Conservation (phyloP, 2,113 vertebrate species). For the Carassius gibelio region DNA sequence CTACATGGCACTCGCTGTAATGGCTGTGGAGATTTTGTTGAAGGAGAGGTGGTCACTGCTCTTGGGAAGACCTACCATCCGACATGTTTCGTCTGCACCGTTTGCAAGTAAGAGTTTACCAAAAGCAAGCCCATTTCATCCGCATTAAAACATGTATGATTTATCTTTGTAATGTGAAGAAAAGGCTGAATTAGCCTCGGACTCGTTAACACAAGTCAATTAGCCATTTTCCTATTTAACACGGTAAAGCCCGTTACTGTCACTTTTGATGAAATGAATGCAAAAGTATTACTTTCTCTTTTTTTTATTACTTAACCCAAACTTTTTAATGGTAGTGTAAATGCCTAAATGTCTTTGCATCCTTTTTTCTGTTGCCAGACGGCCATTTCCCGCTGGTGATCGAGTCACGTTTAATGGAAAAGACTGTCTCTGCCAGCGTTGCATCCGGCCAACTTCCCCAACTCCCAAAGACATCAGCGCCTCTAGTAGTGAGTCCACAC, state of each 20-base stretch:
- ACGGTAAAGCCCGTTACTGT: too few species aligned
- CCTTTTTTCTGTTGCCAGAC: conserved; percentile 73
- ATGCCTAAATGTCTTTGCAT: conserved; percentile 41
- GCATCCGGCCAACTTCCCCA: conserved; percentile 90
- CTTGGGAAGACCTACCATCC: conserved; percentile 81
- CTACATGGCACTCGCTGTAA: conserved; percentile 97
- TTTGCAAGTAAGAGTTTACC: conserved; percentile 91
- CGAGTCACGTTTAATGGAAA: conserved; percentile 98
- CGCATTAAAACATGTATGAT: neutral
- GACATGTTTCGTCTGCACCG: conserved; percentile 94
- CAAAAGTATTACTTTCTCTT: neutral
- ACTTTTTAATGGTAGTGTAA: conserved; percentile 32
- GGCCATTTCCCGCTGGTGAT: conserved; percentile 95
- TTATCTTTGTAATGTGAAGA: neutral
- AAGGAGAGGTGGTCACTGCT: conserved; percentile 97
- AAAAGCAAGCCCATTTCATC: neutral
- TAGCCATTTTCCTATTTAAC: too few species aligned
- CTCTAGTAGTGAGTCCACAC: conserved; percentile 86
- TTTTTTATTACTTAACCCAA: neutral
- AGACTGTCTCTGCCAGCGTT: conserved; percentile 96
- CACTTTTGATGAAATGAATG: neutral
- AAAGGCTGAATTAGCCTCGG: too few species aligned
- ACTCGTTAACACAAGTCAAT: too few species aligned
- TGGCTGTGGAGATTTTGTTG: conserved; percentile 95
- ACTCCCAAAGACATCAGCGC: conserved; percentile 86